Percentiles rank a stretch among this genome's conserved stretches.
Conservation (phyloP, 2,888 invertebrate species). For the Limnephilus auricula region DNA sequence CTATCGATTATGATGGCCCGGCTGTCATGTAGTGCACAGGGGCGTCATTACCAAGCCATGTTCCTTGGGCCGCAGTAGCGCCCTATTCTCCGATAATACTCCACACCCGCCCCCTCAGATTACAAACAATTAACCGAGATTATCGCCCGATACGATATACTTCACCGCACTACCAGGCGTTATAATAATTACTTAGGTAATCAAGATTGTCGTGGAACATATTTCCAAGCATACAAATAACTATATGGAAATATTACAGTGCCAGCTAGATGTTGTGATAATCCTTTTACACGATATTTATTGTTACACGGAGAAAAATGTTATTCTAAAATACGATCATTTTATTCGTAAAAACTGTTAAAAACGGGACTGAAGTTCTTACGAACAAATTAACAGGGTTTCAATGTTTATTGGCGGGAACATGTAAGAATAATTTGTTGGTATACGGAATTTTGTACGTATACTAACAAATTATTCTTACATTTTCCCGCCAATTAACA, state of each 20-base stretch:
- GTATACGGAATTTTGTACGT: too few relatives aligned
- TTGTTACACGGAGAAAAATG: too few relatives aligned
- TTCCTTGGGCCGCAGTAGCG: constrained; percentile 36
- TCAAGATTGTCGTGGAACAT: background rate
- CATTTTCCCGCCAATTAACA: too few relatives aligned
- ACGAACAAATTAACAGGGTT: too few relatives aligned
- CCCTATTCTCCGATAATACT: background rate
- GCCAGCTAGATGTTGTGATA: too few relatives aligned
- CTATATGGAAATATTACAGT: background rate
- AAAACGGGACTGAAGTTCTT: too few relatives aligned
- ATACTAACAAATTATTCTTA: too few relatives aligned
- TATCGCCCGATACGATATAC: constrained; percentile 57
- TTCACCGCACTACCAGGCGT: constrained; percentile 9
- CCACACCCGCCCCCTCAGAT: constrained; percentile 35
- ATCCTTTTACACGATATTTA: too few relatives aligned
- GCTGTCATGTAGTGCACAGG: constrained; percentile 33
- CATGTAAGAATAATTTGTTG: too few relatives aligned
- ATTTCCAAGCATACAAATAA: background rate
- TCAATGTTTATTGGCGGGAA: too few relatives aligned
- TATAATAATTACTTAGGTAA: constrained; percentile 7
- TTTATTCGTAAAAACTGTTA: too few relatives aligned
- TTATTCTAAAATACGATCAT: too few relatives aligned
- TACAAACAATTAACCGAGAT: constrained; percentile 63
- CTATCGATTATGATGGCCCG: constrained; percentile 15
- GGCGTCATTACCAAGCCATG: constrained; percentile 37